A percentile compares a stretch with the other conserved stretches of the same genome.
Evolutionary conservation across 1,140 invertebrate species (phyloP).

Genomic region (Zaprionus camerounensis): DNA sequence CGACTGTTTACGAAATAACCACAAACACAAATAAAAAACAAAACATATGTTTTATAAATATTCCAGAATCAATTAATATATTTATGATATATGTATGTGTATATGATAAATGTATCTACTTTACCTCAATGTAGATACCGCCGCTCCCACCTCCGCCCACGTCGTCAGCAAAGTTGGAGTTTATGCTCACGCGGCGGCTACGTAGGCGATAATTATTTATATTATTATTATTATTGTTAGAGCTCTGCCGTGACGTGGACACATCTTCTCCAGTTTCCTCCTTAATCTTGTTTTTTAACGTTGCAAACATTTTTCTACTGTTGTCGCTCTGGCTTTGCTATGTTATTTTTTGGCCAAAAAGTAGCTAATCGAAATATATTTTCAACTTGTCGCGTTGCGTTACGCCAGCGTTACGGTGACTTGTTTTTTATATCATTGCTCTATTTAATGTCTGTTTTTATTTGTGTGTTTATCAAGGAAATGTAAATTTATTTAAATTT

Average conservation of each 20-base stretch:
- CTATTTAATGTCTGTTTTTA: conserved; percentile 37
- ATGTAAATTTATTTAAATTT: conserved; percentile 72
- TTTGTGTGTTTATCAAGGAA: conserved; percentile 61
- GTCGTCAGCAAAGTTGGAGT: conserved; percentile 84
- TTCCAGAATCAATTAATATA: not conserved
- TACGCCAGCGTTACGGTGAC: conserved; percentile 17
- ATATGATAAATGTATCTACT: conserved; percentile 38
- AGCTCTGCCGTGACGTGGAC: conserved; percentile 64
- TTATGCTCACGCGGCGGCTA: conserved; percentile 87
- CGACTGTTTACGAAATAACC: conserved; percentile 82
- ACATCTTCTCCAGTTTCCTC: conserved; percentile 90
- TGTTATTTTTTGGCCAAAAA: conserved; percentile 23
- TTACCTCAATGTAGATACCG: conserved; percentile 60
- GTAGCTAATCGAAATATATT: conserved; percentile 23
- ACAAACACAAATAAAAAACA: conserved; percentile 16
- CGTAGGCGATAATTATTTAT: conserved; percentile 85
- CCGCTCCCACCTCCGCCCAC: conserved; percentile 50
- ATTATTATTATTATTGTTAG: conserved; percentile 74
- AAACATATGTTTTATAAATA: conserved; percentile 52
- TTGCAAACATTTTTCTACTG: conserved; percentile 86
- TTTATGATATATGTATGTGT: conserved; percentile 29
- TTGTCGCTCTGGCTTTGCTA: conserved; percentile 26
- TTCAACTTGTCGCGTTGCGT: conserved; percentile 38
- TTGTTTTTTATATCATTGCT: conserved; percentile 59
- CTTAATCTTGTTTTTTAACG: conserved; percentile 90